Conservation (phyloP, 2,888 invertebrate genomes). For the Brachyptera putata region DNA sequence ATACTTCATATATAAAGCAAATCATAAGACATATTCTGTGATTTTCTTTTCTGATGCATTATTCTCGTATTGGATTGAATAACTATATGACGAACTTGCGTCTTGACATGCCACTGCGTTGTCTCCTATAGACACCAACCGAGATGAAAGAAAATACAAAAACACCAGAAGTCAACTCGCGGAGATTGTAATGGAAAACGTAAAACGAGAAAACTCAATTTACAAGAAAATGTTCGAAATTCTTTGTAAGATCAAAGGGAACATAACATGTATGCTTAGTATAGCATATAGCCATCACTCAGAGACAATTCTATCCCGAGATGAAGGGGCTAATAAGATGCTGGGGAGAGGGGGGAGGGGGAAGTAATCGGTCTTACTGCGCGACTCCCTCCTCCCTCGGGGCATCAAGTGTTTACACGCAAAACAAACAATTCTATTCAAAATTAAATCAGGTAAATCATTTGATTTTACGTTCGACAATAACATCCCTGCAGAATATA, state of each 20-base stretch:
- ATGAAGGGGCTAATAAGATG: conserved; percentile 28
- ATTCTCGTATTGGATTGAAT: too few relatives aligned
- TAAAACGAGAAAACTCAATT: conserved; percentile 32
- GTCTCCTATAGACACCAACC: too few relatives aligned
- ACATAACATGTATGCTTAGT: conserved; percentile 29
- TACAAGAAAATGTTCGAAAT: conserved; percentile 29
- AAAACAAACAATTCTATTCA: conserved; percentile 23
- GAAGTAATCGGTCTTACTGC: conserved; percentile 17
- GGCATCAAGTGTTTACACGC: conserved; percentile 11
- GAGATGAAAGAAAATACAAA: too few relatives aligned
- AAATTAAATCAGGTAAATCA: conserved; percentile 30
- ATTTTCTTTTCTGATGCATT: too few relatives aligned
- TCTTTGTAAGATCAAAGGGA: conserved; percentile 31
- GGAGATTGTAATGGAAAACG: too few relatives aligned
- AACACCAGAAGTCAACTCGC: too few relatives aligned
- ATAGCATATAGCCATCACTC: conserved; percentile 24
- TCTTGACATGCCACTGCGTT: too few relatives aligned
- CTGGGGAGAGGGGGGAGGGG: neutral
- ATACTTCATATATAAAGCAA: too few relatives aligned
- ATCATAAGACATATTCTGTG: too few relatives aligned
- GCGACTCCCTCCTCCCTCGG: conserved; percentile 1
- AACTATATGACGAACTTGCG: too few relatives aligned
- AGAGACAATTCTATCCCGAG: conserved; percentile 21
- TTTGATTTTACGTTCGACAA: conserved; percentile 27
- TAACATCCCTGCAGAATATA: too few relatives aligned